Evolutionary conservation across 2,113 vertebrate genomes (phyloP).

Genomic region (Pseudois nayaur): DNA sequence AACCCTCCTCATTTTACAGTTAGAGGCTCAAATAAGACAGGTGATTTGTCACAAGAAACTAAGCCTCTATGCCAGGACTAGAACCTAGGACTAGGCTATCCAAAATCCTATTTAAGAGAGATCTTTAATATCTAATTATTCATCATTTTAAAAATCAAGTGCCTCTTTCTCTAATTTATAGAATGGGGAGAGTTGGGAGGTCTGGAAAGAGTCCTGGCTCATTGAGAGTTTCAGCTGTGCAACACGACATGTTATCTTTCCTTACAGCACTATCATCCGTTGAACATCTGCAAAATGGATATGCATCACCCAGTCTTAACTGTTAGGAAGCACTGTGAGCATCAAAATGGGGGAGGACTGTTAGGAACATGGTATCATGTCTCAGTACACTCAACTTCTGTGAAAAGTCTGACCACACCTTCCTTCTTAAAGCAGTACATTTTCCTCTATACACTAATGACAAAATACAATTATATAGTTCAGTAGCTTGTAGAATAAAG

Average conservation of each 20-base stretch:
- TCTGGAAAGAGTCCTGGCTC: not conserved
- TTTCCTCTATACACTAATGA: not conserved
- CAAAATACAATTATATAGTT: not conserved
- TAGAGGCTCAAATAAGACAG: constrained; percentile 12
- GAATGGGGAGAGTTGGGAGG: not conserved
- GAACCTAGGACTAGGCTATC: not conserved
- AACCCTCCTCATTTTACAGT: not conserved
- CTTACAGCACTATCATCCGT: not conserved
- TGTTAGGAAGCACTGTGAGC: not conserved
- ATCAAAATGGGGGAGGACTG: not conserved
- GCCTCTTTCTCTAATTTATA: not conserved
- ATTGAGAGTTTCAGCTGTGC: not conserved
- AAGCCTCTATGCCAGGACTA: not conserved
- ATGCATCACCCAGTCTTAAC: not conserved
- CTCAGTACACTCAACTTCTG: not conserved
- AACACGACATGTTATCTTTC: not conserved
- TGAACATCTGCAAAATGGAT: constrained; percentile 4
- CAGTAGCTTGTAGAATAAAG: not conserved
- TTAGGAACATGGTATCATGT: not conserved
- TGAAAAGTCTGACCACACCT: not conserved
- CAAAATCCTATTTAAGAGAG: not conserved
- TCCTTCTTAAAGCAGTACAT: not conserved
- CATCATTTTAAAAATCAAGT: not conserved
- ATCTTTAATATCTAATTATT: not conserved
- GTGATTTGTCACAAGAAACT: not conserved